Evolutionary conservation across 2,797 vertebrate species (phyloP), one percentile per base, ranked within the genome.

Genomic region (Halcyon badia): DNA sequence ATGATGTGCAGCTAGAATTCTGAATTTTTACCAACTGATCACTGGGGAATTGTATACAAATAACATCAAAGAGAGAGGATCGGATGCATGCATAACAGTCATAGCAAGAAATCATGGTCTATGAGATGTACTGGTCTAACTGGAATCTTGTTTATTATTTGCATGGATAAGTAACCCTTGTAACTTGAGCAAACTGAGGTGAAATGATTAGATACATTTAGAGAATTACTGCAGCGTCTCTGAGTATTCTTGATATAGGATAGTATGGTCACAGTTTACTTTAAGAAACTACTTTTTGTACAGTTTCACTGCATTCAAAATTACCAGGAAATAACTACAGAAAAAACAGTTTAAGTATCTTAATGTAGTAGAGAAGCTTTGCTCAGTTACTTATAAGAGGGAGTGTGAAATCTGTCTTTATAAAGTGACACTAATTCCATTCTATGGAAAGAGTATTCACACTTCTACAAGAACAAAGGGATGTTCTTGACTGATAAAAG

Each of bases 401-500:
- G 28, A 90, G 54, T 48, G 46, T 82, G 83, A 88, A 86, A 96
- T 69, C 51, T 80, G n/a, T 48, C 62, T 76, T 88, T 83, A 78
- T 35, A 58, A 89, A 66, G 18, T 66, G 81, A 80, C 48, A 77
- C 33, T 64, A 97, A 92, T 86, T 88, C 65, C 11, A 82, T 17
- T 54, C 65, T 86, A 39, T 9, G 22, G 85, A 93, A 83, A 62
- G 41, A 44, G n/a, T 62, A 91, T 39, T 75, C 73, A 35, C 24
- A 8, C 58, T 91, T 71, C 82, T 76, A 35, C 46, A 94, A 95
- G 89, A 90, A 87, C 24, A 86, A 94, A 91, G 77, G 68, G 61
- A 71, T 93, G 79, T 41, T 96, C 64, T 96, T 95, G 77, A 89
- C 64, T 73, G 66, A 90, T 64, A 92, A 72, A 94, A 88, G 54